Conservation (phyloP, 2,797 vertebrate genomes). For the Sus cebifrons region DNA sequence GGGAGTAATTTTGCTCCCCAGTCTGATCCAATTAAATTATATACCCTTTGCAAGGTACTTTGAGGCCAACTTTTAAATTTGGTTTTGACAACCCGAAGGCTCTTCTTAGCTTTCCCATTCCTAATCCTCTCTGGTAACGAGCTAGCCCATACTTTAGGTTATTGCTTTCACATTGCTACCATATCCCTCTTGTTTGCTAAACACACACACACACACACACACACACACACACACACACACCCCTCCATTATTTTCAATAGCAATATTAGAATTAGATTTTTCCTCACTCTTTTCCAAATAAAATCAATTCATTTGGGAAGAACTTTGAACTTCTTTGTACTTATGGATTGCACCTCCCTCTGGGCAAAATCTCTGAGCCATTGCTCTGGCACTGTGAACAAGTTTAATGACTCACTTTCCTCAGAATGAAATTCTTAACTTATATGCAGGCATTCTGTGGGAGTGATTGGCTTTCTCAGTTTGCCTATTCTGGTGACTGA, state of each 20-base stretch:
- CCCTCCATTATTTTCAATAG: neutral
- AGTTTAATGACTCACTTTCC: neutral
- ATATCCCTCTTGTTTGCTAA: no score
- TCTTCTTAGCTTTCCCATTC: neutral
- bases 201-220: neutral
- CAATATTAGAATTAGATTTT: neutral
- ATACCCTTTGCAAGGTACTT: neutral
- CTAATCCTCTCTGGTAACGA: neutral
- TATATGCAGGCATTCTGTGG: neutral
- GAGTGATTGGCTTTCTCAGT: neutral
- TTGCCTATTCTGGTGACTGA: neutral
- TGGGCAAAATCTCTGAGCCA: neutral
- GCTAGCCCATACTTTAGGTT: neutral
- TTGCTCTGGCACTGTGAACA: neutral
- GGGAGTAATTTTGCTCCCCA: neutral
- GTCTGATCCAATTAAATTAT: neutral
- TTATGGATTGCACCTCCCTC: neutral
- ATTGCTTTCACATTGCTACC: neutral
- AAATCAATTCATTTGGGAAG: neutral
- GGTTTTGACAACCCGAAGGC: neutral
- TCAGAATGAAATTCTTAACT: neutral
- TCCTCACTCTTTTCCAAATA: neutral
- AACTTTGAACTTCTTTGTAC: neutral
- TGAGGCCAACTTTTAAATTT: neutral
- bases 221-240: neutral